Conservation (phyloP, 1,140 invertebrate species). For the Cyphomyrmex costatus region DNA sequence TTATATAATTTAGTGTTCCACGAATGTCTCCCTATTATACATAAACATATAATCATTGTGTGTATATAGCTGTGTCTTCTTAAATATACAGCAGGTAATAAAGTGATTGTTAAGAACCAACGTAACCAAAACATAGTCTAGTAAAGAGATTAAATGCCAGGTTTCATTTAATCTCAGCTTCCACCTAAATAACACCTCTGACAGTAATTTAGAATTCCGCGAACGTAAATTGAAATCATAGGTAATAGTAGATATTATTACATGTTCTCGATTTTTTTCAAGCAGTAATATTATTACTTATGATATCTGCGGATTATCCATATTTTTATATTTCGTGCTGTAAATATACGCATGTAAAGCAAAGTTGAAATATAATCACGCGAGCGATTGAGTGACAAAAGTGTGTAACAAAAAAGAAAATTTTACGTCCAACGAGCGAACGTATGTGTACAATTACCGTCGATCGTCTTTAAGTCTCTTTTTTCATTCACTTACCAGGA, state of each 20-base stretch:
- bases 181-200: neutral
- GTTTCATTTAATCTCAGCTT: neutral
- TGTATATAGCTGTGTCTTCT: neutral
- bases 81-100: neutral
- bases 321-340: neutral
- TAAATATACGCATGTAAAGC: conserved; percentile 4
- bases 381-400: neutral
- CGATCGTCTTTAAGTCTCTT: conserved; percentile 14
- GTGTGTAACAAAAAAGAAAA: neutral
- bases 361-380: neutral
- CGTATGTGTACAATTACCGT: neutral
- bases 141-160: conserved; percentile 23
- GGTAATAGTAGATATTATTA: neutral
- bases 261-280: neutral
- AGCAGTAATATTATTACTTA: neutral
- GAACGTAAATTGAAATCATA: neutral
- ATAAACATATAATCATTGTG: conserved; percentile 1
- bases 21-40: neutral
- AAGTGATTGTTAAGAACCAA: neutral
- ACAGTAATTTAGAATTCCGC: neutral
- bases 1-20: conserved; percentile 14
- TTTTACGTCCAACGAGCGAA: neutral
- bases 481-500: conserved; percentile 85
- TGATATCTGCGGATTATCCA: no score
- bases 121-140: neutral